phyloP scores from a whole-genome alignment of 2,113 vertebrate species.

The Vimba vimba region DNA sequence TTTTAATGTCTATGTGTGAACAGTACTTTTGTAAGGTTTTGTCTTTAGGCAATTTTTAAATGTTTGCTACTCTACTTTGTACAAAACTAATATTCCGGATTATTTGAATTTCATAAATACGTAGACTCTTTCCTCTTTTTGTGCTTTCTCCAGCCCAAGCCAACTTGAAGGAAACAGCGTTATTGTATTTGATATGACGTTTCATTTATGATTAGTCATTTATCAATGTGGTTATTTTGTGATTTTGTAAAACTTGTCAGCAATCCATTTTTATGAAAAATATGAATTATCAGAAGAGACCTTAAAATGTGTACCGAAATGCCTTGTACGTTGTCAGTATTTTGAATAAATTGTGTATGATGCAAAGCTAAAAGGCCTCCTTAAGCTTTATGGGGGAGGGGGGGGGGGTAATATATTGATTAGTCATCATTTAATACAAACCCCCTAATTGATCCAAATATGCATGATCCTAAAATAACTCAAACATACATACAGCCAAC shows the following conservation, averaged over 20 bases:
- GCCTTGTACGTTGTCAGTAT: conserved; percentile 76
- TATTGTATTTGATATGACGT: conserved; percentile 75
- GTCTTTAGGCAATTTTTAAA: conserved; percentile 66
- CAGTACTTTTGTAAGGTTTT: conserved; percentile 70
- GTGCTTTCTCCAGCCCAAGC: conserved; percentile 62
- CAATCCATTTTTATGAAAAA: conserved; percentile 60
- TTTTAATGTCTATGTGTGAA: conserved; percentile 76
- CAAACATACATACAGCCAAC: background rate
- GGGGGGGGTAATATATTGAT: background rate
- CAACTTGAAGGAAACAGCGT: conserved; percentile 63
- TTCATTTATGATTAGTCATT: conserved; percentile 69
- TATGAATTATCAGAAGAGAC: conserved; percentile 67
- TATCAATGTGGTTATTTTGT: conserved; percentile 74
- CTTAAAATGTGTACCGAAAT: conserved; percentile 73
- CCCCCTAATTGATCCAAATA: background rate
- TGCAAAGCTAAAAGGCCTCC: conserved; percentile 60
- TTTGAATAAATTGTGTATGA: conserved; percentile 76
- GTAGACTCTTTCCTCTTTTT: conserved; percentile 60
- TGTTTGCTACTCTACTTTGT: conserved; percentile 80
- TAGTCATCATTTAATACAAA: background rate
- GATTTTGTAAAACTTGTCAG: conserved; percentile 68
- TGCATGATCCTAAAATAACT: background rate
- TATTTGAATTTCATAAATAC: conserved; percentile 66
- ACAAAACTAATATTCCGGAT: conserved; percentile 66
- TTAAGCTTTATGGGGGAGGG: background rate